Evolutionary conservation across 2,888 invertebrate species (phyloP), one percentile per base, ranked within the genome.

Genomic region (Dexiosoma caninum): DNA sequence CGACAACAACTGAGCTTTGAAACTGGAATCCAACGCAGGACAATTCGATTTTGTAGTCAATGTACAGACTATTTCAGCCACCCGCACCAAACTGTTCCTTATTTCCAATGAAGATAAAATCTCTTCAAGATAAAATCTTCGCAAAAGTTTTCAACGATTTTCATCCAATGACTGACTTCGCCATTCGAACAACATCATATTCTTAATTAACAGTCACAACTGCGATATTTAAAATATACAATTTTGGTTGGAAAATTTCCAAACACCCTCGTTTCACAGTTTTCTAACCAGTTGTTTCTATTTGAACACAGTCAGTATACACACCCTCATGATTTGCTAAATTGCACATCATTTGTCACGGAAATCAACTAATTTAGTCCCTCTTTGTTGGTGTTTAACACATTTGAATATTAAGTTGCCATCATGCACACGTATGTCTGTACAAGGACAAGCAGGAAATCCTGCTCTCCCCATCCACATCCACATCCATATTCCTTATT

Each of bases 271-370:
- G 40, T 32, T 42, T 30, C 19, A 3, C 9, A 5, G 9, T 30
- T 42, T 55, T 23, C 21, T 30, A 19, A 32, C 5, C 37, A 37
- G 14, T 46, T 42, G 44, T 37, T n/a, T 66, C 37, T 42, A 12
- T 55, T 64, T 57, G n/a, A 16, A 14, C 8, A 32, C 23, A 44
- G 19, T 40, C 16, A 23, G n/a, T n/a, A n/a, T n/a, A 74, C 42
- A 64, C 70, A 40, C 76, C 67, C 76, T 46, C 23, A 23, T 53
- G 64, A 53, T 75, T 79, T 57, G 44, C 27, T 69, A 77, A 81
- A 77, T 77, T 77, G 44, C 77, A 69, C 53, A 57, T 44, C 76
- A 81, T 81, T 72, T 81, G 67, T 76, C 66, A 76, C 46, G 30
- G 30, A 37, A 55, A 77, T 49, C 62, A 77, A 67, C 57, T 59